Percentiles rank a stretch among this genome's conserved stretches.
Conservation (phyloP, 1,140 invertebrate genomes). For the Homarus americanus region DNA sequence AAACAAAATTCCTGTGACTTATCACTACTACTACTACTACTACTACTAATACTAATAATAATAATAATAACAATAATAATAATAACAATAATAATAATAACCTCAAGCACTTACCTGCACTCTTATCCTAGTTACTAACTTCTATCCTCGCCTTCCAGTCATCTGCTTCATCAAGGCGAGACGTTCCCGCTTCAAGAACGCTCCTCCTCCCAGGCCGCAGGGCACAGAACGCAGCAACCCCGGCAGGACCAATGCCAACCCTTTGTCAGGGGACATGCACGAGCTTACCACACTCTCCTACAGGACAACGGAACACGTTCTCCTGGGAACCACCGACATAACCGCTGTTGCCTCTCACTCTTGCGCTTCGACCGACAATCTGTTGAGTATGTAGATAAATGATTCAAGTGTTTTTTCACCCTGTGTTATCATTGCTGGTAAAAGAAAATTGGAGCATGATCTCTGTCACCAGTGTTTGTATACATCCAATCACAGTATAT, state of each 20-base stretch:
- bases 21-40: neutral
- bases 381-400: neutral
- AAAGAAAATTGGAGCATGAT: too few relatives aligned
- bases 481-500: too few relatives aligned
- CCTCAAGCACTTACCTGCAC: neutral
- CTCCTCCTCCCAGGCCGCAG: too few relatives aligned
- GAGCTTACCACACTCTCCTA: neutral
- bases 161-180: neutral
- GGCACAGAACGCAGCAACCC: neutral
- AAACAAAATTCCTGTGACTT: neutral
- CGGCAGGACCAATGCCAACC: neutral
- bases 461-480: too few relatives aligned
- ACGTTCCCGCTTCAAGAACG: neutral
- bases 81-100: neutral
- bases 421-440: too few relatives aligned
- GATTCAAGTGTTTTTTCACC: too few relatives aligned
- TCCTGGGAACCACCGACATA: conserved; percentile 25
- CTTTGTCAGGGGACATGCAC: neutral
- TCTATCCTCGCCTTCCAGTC: neutral
- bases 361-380: conserved; percentile 23
- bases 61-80: too few relatives aligned
- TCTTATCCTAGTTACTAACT: neutral
- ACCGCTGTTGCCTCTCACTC: neutral
- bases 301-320: conserved; percentile 6
- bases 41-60: neutral